Conservation (phyloP, 2,797 vertebrate genomes). For the Sparidentex hasta region DNA sequence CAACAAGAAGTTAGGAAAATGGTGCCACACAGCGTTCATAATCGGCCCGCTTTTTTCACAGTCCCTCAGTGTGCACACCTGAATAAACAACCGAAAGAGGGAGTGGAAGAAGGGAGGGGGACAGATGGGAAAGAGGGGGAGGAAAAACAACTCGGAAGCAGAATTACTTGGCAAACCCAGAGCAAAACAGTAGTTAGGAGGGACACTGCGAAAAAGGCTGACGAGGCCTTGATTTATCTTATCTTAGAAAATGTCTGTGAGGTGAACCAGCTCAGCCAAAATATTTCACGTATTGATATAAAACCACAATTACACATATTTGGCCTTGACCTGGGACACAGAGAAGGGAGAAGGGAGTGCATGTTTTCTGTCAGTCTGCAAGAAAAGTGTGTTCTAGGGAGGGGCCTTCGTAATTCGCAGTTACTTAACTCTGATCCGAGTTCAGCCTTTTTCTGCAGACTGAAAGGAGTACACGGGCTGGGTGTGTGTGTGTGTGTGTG, state of each 20-base stretch:
- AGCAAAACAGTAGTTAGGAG: conserved; percentile 66
- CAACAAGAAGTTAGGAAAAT: conserved; percentile 15
- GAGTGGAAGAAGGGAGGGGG: conserved; percentile 61
- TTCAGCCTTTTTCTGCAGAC: conserved; percentile 35
- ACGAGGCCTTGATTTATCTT: conserved; percentile 32
- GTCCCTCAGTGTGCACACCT: conserved; percentile 74
- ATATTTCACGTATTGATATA: conserved; percentile 36
- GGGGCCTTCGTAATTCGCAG: conserved; percentile 48
- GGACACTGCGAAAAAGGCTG: conserved; percentile 2
- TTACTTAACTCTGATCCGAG: conserved; percentile 45
- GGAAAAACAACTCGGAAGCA: conserved; percentile 63
- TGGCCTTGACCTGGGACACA: conserved; percentile 2
- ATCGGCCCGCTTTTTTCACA: conserved; percentile 47
- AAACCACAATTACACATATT: conserved; percentile 33
- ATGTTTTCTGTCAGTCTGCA: conserved; percentile 33
- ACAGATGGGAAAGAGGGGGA: conserved; percentile 46
- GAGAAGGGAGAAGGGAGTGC: conserved; percentile 29
- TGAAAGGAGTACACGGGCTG: conserved; percentile 2
- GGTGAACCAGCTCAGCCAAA: conserved; percentile 17
- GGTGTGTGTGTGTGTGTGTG: conserved; percentile 17
- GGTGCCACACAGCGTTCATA: conserved; percentile 41
- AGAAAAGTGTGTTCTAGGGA: conserved; percentile 31
- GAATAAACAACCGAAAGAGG: conserved; percentile 81
- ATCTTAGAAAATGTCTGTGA: conserved; percentile 21
- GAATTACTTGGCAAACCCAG: conserved; percentile 54